Conservation (phyloP, 2,888 invertebrate genomes). For the Candidula unifasciata region DNA sequence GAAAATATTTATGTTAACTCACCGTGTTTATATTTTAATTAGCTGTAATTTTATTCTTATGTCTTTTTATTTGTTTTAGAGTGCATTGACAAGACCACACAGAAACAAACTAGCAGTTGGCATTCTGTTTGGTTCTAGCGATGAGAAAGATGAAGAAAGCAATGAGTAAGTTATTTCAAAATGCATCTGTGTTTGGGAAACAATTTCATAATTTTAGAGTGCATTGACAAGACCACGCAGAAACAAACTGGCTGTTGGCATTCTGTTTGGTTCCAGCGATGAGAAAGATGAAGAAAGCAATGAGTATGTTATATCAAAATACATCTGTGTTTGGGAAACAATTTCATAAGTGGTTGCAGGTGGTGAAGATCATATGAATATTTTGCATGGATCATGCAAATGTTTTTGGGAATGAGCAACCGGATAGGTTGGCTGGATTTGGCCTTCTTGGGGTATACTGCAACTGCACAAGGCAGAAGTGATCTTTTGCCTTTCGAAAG, state of each 20-base stretch:
- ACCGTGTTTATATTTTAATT: neutral
- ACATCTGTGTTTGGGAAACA: neutral
- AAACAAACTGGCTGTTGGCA: constrained; percentile 84
- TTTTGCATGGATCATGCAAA: no score
- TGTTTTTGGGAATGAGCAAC: no score
- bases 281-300: constrained; percentile 67
- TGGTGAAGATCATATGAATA: no score
- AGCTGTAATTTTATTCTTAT: neutral
- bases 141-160: constrained; percentile 68
- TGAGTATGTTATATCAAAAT: constrained; percentile 54
- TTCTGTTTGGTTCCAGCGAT: constrained; percentile 81
- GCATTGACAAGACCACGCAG: constrained; percentile 28
- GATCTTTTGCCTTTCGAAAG: no score
- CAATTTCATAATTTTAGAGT: neutral
- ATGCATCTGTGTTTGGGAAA: neutral
- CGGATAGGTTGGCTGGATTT: no score
- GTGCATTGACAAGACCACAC: constrained; percentile 17
- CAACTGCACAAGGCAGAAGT: no score
- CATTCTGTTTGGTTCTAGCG: constrained; percentile 80
- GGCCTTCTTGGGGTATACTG: no score
- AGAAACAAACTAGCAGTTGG: constrained; percentile 83
- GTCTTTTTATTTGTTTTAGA: constrained; percentile 14
- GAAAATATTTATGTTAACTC: no score
- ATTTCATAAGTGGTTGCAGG: no score
- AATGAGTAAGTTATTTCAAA: constrained; percentile 57